Base-by-base conservation (phyloP, 2,888 invertebrate species). In the Suillia variegata region DNA sequence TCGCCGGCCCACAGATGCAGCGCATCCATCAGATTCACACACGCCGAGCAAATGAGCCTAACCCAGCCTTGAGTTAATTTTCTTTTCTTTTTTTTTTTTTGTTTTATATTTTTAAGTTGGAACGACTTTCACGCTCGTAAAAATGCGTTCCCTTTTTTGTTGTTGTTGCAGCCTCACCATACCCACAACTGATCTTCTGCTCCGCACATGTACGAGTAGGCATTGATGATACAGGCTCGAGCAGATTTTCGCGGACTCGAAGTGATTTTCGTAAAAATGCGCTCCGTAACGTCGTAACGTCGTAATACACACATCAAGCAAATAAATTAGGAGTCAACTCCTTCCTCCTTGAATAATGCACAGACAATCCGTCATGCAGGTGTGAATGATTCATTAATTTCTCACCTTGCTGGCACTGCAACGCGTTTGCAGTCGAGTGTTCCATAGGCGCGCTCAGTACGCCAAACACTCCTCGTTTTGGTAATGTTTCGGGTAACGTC, bases 381-480 rank as follows among this genome's bases (percentile, higher is more conserved):
- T 79, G 79, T 77, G 79, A 79, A 79, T 77, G 78, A 79, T 79
- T 79, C 77, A 78, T 77, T 79, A 78, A 79, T 79, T 79, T 79
- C 76, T 77, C 77, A 74, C 77, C 78, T 78, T 78, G n/a, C n/a
- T n/a, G n/a, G n/a, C n/a, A n/a, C n/a, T n/a, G n/a, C n/a, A n/a
- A n/a, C n/a, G n/a, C n/a, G n/a, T n/a, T n/a, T n/a, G n/a, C n/a
- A n/a, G n/a, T n/a, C n/a, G n/a, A n/a, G n/a, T n/a, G n/a, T n/a
- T n/a, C n/a, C n/a, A n/a, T n/a, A n/a, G n/a, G n/a, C n/a, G n/a
- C 76, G 74, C 38, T 38, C 17, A 4, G 45, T 6, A 45, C 45
- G 45, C 45, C 18, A 18, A 18, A 45, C 38, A 4, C 38, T 13
- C 38, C n/a, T n/a, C 26, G 26, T 13, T n/a, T n/a, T n/a, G n/a